A percentile compares a stretch with the other conserved stretches of the same genome.
phyloP scores from a whole-genome alignment of 2,113 vertebrate genomes.

The Columba livia region DNA sequence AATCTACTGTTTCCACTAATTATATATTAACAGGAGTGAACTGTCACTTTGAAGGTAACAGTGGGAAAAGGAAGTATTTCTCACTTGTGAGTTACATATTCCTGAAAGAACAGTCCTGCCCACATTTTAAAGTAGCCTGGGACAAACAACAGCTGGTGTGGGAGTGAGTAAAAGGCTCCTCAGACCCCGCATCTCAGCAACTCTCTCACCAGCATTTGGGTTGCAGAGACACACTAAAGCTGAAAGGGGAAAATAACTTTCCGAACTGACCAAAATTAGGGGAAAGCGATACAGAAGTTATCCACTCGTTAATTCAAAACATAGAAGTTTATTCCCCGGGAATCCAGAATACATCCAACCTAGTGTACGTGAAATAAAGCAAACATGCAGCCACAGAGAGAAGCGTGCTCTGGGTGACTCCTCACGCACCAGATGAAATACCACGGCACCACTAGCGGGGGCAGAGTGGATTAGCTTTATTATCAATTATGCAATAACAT shows the following conservation, averaged over 20 bases:
- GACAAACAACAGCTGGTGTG: background rate
- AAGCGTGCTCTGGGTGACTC: background rate
- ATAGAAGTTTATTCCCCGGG: background rate
- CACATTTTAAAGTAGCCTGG: background rate
- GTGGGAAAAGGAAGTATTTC: background rate
- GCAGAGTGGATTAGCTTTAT: background rate
- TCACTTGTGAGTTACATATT: background rate
- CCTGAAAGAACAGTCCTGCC: background rate
- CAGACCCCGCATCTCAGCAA: background rate
- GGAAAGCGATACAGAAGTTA: background rate
- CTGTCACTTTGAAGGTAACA: background rate
- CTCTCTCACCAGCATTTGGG: background rate
- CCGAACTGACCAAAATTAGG: rapidly evolving
- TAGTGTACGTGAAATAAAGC: background rate
- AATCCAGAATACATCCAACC: background rate
- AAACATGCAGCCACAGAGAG: background rate
- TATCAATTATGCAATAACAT: background rate
- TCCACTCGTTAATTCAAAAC: background rate
- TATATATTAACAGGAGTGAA: background rate
- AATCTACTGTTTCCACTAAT: background rate
- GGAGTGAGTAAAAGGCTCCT: background rate
- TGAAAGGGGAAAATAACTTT: background rate
- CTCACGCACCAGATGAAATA: background rate
- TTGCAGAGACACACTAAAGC: background rate
- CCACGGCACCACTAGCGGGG: rapidly evolving